phyloP scores from a whole-genome alignment of 1,140 invertebrate genomes.

The Penaeus chinensis region DNA sequence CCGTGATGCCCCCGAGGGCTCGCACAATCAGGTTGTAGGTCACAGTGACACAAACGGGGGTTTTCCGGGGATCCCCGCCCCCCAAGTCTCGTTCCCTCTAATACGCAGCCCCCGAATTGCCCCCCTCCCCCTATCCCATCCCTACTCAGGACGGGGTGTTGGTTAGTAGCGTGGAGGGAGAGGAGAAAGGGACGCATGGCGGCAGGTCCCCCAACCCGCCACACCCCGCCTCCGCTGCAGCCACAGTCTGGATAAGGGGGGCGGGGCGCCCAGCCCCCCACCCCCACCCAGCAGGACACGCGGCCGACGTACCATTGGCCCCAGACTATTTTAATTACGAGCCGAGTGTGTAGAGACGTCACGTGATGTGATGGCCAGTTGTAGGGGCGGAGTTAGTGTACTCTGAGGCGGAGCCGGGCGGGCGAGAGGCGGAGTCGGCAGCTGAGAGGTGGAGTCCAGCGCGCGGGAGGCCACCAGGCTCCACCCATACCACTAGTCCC shows the following conservation, averaged over 20 bases:
- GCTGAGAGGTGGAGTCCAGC: constrained; percentile 19
- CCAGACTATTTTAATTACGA: constrained; percentile 55
- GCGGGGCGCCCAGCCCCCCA: constrained; percentile 32
- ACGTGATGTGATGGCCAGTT: constrained; percentile 44
- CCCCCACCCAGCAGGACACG: constrained; percentile 40
- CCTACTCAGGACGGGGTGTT: not conserved
- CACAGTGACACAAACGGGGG: constrained; percentile 41
- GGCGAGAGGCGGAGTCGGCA: not conserved
- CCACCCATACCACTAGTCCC: constrained; percentile 25
- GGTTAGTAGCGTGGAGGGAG: constrained; percentile 24
- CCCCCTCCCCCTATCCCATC: constrained; percentile 11
- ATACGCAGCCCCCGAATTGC: constrained; percentile 2
- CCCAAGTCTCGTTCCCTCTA: constrained; percentile 24
- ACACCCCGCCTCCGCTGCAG: constrained; percentile 36
- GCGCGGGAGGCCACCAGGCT: constrained; percentile 16
- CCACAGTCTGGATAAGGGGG: constrained; percentile 45
- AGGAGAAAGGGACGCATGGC: constrained; percentile 36
- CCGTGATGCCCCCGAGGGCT: constrained; percentile 21
- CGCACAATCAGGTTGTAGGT: constrained; percentile 42
- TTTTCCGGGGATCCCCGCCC: constrained; percentile 27
- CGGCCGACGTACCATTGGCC: constrained; percentile 53
- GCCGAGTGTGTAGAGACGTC: constrained; percentile 45
- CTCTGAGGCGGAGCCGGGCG: constrained; percentile 9
- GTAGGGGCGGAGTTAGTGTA: constrained; percentile 22
- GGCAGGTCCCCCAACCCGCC: constrained; percentile 31